Evolutionary conservation across 2,888 invertebrate genomes (phyloP).

Genomic region (Drosophila sordidula): DNA sequence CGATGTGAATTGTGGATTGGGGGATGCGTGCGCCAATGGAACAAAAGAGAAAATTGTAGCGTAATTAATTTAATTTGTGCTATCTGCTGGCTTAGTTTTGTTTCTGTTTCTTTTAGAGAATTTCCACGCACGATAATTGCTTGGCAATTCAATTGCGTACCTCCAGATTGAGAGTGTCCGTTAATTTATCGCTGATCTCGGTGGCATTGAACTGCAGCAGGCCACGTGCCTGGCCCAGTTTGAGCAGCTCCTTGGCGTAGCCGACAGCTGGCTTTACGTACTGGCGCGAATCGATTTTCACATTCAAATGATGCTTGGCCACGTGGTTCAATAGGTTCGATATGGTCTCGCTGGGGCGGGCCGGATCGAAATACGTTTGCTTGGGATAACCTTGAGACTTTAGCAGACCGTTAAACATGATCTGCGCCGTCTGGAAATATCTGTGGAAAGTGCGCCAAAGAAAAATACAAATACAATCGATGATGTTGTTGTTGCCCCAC

Average conservation of each 20-base stretch:
- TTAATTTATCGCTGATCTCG: slow-evolving; percentile 90
- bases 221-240: slow-evolving; percentile 89
- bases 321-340: slow-evolving; percentile 89
- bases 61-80: slow-evolving; percentile 75
- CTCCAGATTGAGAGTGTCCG: slow-evolving; percentile 92
- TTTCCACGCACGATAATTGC: slow-evolving; percentile 26
- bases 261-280: slow-evolving; percentile 91
- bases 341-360: slow-evolving; percentile 89
- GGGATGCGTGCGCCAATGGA: slow-evolving; percentile 42
- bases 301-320: slow-evolving; percentile 89
- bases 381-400: slow-evolving; percentile 92
- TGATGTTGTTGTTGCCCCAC: slow-evolving; percentile 35
- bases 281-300: slow-evolving; percentile 89
- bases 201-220: slow-evolving; percentile 89
- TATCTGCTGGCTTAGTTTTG: slow-evolving; percentile 32
- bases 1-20: slow-evolving; percentile 26
- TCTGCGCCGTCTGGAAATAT: slow-evolving; percentile 89
- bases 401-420: slow-evolving; percentile 90
- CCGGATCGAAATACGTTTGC: slow-evolving; percentile 88
- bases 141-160: slow-evolving; percentile 63
- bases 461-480: slow-evolving; percentile 25
- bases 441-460: slow-evolving; percentile 84
- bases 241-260: slow-evolving; percentile 90
- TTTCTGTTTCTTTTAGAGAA: slow-evolving; percentile 3
- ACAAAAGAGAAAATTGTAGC: slow-evolving; percentile 60